Evolutionary conservation across 2,797 vertebrate genomes (phyloP).

Genomic region (Clamator glandarius): DNA sequence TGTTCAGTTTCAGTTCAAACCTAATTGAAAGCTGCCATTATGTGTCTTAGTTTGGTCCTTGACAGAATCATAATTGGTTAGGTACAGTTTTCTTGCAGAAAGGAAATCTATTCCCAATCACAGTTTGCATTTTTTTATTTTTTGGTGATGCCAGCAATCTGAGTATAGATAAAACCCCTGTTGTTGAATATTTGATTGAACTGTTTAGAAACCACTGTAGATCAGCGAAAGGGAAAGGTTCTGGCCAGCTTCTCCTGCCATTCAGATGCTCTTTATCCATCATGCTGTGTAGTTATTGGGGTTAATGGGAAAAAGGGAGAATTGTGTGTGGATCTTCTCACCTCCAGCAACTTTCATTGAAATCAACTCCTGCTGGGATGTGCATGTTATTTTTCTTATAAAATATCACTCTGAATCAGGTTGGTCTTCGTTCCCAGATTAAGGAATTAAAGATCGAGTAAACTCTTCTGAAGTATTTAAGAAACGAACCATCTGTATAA

Average conservation of each 20-base stretch:
- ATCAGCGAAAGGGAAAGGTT: background rate
- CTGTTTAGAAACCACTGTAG: background rate
- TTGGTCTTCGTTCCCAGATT: slow-evolving; percentile 69
- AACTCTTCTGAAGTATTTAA: slow-evolving; percentile 86
- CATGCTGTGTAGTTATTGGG: background rate
- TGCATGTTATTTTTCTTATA: background rate
- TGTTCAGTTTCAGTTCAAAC: background rate
- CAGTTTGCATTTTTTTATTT: background rate
- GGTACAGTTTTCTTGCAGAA: background rate
- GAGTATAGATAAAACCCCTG: background rate
- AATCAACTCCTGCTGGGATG: background rate
- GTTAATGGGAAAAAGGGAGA: background rate
- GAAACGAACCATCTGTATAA: slow-evolving; percentile 87
- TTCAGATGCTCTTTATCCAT: background rate
- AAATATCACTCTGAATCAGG: slow-evolving; percentile 38
- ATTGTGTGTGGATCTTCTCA: background rate
- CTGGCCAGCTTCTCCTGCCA: background rate
- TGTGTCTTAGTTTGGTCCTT: background rate
- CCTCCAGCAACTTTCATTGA: background rate
- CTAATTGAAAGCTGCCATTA: background rate
- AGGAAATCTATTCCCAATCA: background rate
- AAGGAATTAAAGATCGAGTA: slow-evolving; percentile 80
- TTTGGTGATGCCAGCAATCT: background rate
- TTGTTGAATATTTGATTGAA: background rate
- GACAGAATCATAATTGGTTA: background rate